These are phyloP conservation scores for Lophura nycthemera DNA, from an alignment of 2,113 vertebrate species.

Conservation along the genomic window DNA sequence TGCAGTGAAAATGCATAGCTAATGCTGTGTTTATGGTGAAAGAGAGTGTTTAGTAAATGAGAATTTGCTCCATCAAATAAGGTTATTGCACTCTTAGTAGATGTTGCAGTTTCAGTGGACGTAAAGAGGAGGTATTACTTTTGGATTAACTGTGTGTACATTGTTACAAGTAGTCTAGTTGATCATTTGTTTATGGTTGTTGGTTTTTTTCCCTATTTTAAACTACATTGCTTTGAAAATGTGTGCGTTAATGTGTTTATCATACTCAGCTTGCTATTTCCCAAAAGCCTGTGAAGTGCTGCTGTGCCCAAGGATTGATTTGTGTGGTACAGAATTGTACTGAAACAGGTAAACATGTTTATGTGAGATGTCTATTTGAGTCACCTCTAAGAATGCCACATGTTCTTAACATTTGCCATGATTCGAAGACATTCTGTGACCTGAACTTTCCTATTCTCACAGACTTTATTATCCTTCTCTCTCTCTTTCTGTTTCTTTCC, in stretches of 20 bases:
- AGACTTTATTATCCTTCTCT: fast-evolving
- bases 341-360: background rate
- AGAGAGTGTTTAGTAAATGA: too few species aligned
- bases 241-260: too few species aligned
- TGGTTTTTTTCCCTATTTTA: background rate
- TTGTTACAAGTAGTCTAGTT: background rate
- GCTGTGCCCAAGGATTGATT: background rate
- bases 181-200: background rate
- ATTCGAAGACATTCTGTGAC: background rate
- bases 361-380: background rate
- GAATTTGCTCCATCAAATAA: too few species aligned
- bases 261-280: too few species aligned
- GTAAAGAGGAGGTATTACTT: too few species aligned
- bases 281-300: background rate
- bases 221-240: background rate
- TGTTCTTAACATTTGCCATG: background rate
- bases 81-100: too few species aligned
- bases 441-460: background rate
- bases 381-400: background rate
- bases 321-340: background rate
- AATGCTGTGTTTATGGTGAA: too few species aligned
- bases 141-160: background rate
- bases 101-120: too few species aligned
- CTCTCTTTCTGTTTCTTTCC: background rate
- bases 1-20: too few species aligned